Percentiles rank a stretch among this genome's conserved stretches.
Evolutionary conservation across 30 jellyfish, hydroid and myxozoan species (phyloP).

Genomic region (Cassiopea andromeda): DNA sequence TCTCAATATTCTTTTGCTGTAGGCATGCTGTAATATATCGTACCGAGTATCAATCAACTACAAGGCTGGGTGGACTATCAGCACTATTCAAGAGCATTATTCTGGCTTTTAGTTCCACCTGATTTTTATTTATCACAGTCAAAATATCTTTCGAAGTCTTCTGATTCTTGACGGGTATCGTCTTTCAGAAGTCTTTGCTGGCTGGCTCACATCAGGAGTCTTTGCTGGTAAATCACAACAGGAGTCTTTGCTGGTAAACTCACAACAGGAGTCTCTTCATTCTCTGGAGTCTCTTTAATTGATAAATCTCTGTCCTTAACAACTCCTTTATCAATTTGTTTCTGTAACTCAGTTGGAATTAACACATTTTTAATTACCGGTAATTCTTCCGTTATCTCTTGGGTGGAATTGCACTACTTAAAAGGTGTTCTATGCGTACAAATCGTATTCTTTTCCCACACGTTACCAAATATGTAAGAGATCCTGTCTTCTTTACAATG

Average conservation of each 20-base stretch:
- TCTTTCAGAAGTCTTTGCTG: slow-evolving; percentile 55
- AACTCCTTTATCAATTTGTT: slow-evolving; percentile 39
- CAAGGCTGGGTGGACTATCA: slow-evolving; percentile 63
- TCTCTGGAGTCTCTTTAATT: slow-evolving; percentile 48
- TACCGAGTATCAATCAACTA: slow-evolving; percentile 7
- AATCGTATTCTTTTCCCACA: slow-evolving; percentile 40
- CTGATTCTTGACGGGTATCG: slow-evolving; percentile 43
- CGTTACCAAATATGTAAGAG: slow-evolving; percentile 41
- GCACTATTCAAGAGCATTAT: slow-evolving; percentile 40
- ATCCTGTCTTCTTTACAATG: slow-evolving; percentile 44
- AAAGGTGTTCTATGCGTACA: slow-evolving; percentile 53
- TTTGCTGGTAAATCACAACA: slow-evolving; percentile 29
- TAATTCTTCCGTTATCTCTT: slow-evolving; percentile 56
- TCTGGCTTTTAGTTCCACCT: slow-evolving; percentile 44
- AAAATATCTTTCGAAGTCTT: slow-evolving; percentile 50
- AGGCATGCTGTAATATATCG: not conserved
- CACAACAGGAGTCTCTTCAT: not conserved
- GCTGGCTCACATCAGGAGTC: slow-evolving; percentile 59
- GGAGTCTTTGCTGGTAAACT: slow-evolving; percentile 15
- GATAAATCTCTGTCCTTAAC: slow-evolving; percentile 32
- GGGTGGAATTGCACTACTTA: slow-evolving; percentile 44
- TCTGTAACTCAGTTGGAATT: slow-evolving; percentile 39
- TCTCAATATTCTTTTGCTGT: not conserved
- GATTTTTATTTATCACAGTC: slow-evolving; percentile 37
- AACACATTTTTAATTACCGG: slow-evolving; percentile 35